Evolutionary conservation across 2,888 invertebrate species (phyloP), one percentile per base, ranked within the genome.

Genomic region (Marronus borbonicus): DNA sequence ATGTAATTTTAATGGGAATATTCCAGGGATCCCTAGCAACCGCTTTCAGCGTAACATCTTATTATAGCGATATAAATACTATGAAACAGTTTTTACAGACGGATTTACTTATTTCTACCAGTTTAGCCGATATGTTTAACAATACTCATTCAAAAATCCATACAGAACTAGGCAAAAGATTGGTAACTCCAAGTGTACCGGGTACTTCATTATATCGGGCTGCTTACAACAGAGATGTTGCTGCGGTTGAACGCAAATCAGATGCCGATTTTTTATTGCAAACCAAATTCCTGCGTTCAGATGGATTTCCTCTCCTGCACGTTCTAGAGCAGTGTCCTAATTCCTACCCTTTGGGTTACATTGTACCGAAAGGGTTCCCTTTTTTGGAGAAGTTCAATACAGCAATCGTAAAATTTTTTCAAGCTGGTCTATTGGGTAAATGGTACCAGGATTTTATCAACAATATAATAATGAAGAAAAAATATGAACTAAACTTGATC

Each of bases 241-340:
- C 84, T 3, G 85, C 84, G 3, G 81, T 90, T 4, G 87, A 88
- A 70, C 83, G 90, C 70, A 83, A 84, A 80, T 82, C 85, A 12
- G 89, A 89, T 80, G 84, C 88, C 1, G 78, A 84, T 68, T 82
- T 88, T 28, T 82, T 86, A 1, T 83, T 87, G 0, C 79, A 85
- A 44, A 83, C 85, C 1, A 78, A 83, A 2, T 88, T 85, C 81
- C 82, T 86, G 12, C 80, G 85, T 49, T 78, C 83, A 5, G 84
- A 87, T 55, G 88, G 89, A 28, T 81, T 83, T 39, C 85, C 86
- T 5, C 76, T 88, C 36, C 77, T 91, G 24, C 90, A 91, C 81
- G 84, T 90, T 0, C 86, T 89, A 1, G 79, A 85, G 1, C 89
- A 91, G 76, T 90, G 90, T 81, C 89, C 90, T 0, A 84, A 86